A percentile compares a stretch with the other conserved stretches of the same genome.
Evolutionary conservation across 2,888 invertebrate species (phyloP).

Genomic region (Sacculina carcini): DNA sequence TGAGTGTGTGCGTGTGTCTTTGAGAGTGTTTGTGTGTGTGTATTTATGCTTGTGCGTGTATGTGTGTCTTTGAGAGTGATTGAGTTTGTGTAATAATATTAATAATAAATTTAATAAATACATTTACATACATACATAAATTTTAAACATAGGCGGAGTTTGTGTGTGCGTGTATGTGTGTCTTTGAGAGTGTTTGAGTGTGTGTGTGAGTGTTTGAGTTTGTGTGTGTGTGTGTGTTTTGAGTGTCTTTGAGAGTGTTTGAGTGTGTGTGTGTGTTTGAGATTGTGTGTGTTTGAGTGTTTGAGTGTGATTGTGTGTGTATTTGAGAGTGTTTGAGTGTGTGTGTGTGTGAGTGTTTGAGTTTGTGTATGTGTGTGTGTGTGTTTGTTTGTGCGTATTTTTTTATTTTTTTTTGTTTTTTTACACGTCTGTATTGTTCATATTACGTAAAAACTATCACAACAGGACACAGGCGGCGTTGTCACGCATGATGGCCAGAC

Average conservation of each 20-base stretch:
- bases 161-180: background rate
- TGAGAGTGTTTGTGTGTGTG: no score
- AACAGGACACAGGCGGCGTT: no score
- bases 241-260: background rate
- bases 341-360: no score
- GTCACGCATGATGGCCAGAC: no score
- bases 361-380: no score
- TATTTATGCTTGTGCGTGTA: background rate
- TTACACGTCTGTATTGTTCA: no score
- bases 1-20: background rate
- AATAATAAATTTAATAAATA: background rate
- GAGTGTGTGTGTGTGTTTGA: background rate
- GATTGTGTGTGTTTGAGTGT: background rate
- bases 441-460: no score
- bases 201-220: background rate
- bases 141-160: background rate
- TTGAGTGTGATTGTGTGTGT: background rate
- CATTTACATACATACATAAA: background rate
- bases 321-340: background rate
- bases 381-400: no score
- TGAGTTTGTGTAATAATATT: background rate
- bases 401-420: no score
- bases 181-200: background rate
- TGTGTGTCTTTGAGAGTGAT: background rate
- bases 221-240: background rate